Conservation (phyloP, 2,888 invertebrate genomes). For the Lucinisca nassula region DNA sequence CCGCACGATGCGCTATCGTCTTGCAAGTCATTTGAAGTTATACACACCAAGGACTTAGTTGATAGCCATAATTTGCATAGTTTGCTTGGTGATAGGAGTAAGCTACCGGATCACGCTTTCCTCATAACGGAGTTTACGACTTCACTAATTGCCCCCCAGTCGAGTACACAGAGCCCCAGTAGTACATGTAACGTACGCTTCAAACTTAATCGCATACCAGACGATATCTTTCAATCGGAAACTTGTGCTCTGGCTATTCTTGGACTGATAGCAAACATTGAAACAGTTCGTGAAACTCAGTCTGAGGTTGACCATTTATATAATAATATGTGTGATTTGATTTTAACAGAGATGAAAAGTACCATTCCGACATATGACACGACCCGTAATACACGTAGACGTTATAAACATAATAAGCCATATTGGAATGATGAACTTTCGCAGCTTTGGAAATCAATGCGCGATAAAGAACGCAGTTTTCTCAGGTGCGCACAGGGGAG, state of each 20-base stretch:
- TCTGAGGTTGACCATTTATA: slow-evolving; percentile 13
- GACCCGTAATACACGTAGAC: background rate
- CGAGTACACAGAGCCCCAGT: too few relatives aligned
- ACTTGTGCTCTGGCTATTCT: background rate
- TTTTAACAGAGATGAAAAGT: slow-evolving; percentile 17
- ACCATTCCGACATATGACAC: background rate
- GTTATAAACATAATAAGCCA: background rate
- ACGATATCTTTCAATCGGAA: slow-evolving; percentile 15
- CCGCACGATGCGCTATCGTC: slow-evolving; percentile 21
- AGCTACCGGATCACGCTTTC: slow-evolving; percentile 40
- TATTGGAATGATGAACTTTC: slow-evolving; percentile 20
- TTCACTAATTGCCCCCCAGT: background rate
- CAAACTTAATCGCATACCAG: background rate
- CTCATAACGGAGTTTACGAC: background rate
- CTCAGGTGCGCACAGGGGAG: background rate
- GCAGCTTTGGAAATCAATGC: slow-evolving; percentile 13
- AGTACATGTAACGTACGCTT: background rate
- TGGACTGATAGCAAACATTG: slow-evolving; percentile 2
- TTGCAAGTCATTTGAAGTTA: slow-evolving; percentile 5
- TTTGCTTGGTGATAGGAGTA: slow-evolving; percentile 27
- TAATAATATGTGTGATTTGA: slow-evolving; percentile 6
- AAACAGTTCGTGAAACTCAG: slow-evolving; percentile 19
- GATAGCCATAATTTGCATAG: slow-evolving; percentile 12
- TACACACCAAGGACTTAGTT: slow-evolving; percentile 1
- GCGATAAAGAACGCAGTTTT: slow-evolving; percentile 6